Base-by-base conservation (phyloP, 2,113 vertebrate genomes). In the Forbesichthys agassizii region DNA sequence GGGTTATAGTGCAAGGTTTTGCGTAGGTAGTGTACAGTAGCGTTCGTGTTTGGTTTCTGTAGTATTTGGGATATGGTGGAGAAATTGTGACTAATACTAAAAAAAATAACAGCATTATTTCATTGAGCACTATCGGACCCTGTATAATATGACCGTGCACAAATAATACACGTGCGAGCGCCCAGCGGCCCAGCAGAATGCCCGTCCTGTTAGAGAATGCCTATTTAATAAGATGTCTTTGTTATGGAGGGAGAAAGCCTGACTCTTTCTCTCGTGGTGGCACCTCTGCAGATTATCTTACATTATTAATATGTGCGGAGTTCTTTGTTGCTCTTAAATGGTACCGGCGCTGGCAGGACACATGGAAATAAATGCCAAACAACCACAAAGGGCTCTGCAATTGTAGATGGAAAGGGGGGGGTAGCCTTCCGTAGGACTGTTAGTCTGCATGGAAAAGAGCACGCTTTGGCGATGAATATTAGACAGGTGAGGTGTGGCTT, bases 271-370 rank as follows among this genome's bases (percentile, higher is more conserved):
- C 57, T 47, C 61, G 57, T 55, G 51, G 52, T 48, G 9, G 42
- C 46, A 11, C 11, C 16, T 5, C 18, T 18, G 66, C 54, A 59
- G 53, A 36, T 51, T 59, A 56, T 71, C 14, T 71, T 83, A 51
- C 71, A 76, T 80, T 84, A 81, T 83, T 78, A 67, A 78, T 33
- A 64, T 63, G 48, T 73, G 73, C 72, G 20, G 7, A 61, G 52
- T 18, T 69, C 52, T 66, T 52, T 66, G 64, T 74, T 53, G 4
- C n/a, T 64, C 36, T 60, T 69, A 74, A 78, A 78, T 68, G 53
- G 47, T 68, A 63, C 70, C 54, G 27, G 49, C 11, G 61, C 46
- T 57, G 12, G 33, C 12, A 49, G 46, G 12, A 9, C 20, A 36
- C 36, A 16, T 33, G 53, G 46, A 51, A 58, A 52, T 14, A 10